Evolutionary conservation across 2,113 vertebrate species (phyloP), one percentile per base, ranked within the genome.

Genomic region (Bubo bubo): DNA sequence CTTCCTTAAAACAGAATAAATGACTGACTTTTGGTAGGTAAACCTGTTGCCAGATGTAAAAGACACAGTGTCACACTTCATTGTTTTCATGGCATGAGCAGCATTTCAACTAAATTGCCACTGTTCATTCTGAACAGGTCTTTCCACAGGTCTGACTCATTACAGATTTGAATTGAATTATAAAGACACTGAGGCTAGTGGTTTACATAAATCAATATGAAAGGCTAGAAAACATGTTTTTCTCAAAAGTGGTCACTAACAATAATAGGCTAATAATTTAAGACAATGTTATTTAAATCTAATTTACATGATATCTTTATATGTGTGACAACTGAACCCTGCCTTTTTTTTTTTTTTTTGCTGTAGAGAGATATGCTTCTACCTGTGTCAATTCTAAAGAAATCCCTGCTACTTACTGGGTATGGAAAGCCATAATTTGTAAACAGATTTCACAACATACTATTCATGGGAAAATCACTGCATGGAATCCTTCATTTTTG

Each of bases 11-110:
- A 50, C 32, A 75, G 67, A 88, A 83, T 66, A 76, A 93, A 76
- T 73, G 16, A 67, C 47, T 39, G 41, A n/a, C 22, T 93, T 88
- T 72, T 92, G 67, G 62, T 58, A 39, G 67, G 56, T 73, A 72
- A 92, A 75, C 76, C 49, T 96, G 68, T 92, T 94, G 88, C 83
- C 58, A 93, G 76, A 70, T 68, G 88, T 88, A 86, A 94, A 93
- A 95, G 77, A 88, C 47, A 83, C 95, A 97, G 79, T 76, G 79
- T 95, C 70, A 81, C 18, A 45, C 72, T 82, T 93, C 81, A 88
- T 92, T 94, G 70, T 96, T 97, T 95, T 83, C 76, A 92, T 79
- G 87, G 30, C 67, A 95, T 81, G 53, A 96, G 75, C 88, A 91
- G 43, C 83, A 93, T 97, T 95, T 96, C 70, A 80, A 74, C 75